Conservation (phyloP, 2,888 invertebrate species). For the Smittia aterrima region DNA sequence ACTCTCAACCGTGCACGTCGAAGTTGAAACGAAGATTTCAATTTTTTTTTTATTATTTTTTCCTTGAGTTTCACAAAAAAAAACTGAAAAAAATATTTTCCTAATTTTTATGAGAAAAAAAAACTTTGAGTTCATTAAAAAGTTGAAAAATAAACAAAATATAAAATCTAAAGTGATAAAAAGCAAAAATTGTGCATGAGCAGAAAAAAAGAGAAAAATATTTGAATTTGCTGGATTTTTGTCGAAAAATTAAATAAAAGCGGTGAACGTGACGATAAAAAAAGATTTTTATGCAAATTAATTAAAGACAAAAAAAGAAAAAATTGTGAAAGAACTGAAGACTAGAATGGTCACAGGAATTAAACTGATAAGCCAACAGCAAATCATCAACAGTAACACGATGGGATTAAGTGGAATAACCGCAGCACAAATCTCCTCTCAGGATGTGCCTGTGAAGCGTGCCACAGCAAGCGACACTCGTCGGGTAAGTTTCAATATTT, state of each 20-base stretch:
- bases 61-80: not conserved
- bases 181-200: not conserved
- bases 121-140: not conserved
- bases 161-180: slow-evolving; percentile 7
- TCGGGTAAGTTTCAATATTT: slow-evolving; percentile 29
- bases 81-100: not conserved
- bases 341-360: slow-evolving; percentile 39
- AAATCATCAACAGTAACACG: slow-evolving; percentile 31
- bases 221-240: too few species aligned
- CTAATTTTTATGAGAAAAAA: not conserved
- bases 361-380: slow-evolving; percentile 39
- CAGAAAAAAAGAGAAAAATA: not conserved
- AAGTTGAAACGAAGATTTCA: not conserved
- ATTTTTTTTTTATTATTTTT: not conserved
- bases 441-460: slow-evolving; percentile 39
- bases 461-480: slow-evolving; percentile 38
- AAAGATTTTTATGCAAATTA: slow-evolving; percentile 17
- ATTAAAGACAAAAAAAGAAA: not conserved
- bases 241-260: too few species aligned
- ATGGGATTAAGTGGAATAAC: slow-evolving; percentile 42
- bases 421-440: slow-evolving; percentile 34
- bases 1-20: slow-evolving; percentile 38
- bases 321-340: not conserved
- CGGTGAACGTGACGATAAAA: not conserved
- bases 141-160: slow-evolving; percentile 8